Conservation (phyloP, 1,140 invertebrate genomes). For the Amphibalanus amphitrite region DNA sequence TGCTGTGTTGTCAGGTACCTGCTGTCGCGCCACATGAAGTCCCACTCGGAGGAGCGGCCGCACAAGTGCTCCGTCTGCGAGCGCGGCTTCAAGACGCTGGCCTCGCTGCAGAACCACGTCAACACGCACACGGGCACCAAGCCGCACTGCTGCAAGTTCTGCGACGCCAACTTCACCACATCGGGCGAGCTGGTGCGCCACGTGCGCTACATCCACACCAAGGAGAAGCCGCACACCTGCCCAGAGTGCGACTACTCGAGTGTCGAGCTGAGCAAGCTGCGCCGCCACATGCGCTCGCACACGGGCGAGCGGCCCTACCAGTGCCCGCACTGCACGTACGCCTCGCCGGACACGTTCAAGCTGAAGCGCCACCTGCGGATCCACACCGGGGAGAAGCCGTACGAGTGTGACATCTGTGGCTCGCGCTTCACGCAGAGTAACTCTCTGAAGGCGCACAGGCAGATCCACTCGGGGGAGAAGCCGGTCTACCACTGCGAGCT, state of each 20-base stretch:
- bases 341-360: constrained; percentile 94
- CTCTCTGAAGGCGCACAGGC: constrained; percentile 79
- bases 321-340: constrained; percentile 92
- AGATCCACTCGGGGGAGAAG: constrained; percentile 88
- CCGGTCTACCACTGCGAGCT: constrained; percentile 87
- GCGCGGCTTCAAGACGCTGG: constrained; percentile 82
- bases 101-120: constrained; percentile 84
- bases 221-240: constrained; percentile 90
- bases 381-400: constrained; percentile 44
- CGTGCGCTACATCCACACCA: constrained; percentile 78
- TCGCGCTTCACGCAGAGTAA: constrained; percentile 89
- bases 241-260: constrained; percentile 87
- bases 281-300: constrained; percentile 82
- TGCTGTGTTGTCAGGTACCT: constrained; percentile 27
- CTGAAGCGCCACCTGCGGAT: constrained; percentile 45
- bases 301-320: constrained; percentile 44
- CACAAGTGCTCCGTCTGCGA: constrained; percentile 88
- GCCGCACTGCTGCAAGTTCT: constrained; percentile 84
- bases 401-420: constrained; percentile 41
- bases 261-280: constrained; percentile 81
- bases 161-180: constrained; percentile 84
- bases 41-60: too few relatives aligned
- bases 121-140: constrained; percentile 93
- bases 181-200: constrained; percentile 87
- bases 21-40: constrained; percentile 82